These are phyloP conservation scores for Anthrax anthrax DNA, from an alignment of 2,888 invertebrate genomes.

Conservation along the genomic window DNA sequence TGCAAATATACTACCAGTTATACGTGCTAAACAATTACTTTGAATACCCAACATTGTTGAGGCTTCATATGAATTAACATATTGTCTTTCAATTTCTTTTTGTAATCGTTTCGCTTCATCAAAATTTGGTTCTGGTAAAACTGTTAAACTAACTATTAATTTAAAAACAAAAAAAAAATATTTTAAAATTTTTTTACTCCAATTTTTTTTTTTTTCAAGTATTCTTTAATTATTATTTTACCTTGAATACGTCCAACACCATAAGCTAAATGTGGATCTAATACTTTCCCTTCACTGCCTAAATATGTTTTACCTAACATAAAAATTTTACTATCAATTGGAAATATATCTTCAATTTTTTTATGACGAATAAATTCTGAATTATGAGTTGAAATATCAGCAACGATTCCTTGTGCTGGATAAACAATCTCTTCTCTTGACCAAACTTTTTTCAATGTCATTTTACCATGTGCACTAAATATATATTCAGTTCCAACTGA, in stretches of 20 bases:
- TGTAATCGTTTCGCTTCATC: conserved; percentile 18
- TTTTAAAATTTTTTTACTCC: background rate
- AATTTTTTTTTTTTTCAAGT: background rate
- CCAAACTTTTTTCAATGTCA: conserved; percentile 61
- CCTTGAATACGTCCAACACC: conserved; percentile 28
- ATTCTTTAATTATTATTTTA: conserved; percentile 8
- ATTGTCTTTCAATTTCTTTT: conserved; percentile 18
- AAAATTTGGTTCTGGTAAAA: conserved; percentile 25
- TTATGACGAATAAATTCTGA: conserved; percentile 29
- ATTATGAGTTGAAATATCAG: conserved; percentile 25
- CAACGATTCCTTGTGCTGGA: conserved; percentile 36
- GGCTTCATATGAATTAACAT: conserved; percentile 20
- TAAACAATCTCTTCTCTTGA: conserved; percentile 44
- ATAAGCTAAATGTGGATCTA: conserved; percentile 27
- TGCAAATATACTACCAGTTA: conserved; percentile 75
- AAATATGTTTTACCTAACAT: conserved; percentile 67
- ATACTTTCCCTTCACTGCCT: conserved; percentile 62
- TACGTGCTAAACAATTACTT: conserved; percentile 57
- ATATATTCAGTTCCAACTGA: conserved; percentile 53
- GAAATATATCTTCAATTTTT: conserved; percentile 45
- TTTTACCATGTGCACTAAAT: conserved; percentile 44
- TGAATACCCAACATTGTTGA: conserved; percentile 42
- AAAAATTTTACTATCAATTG: conserved; percentile 53
- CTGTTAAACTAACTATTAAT: conserved; percentile 23
- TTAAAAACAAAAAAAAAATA: background rate